Evolutionary conservation across 2,888 invertebrate species (phyloP).

Genomic region (Cerceris ruficornis): DNA sequence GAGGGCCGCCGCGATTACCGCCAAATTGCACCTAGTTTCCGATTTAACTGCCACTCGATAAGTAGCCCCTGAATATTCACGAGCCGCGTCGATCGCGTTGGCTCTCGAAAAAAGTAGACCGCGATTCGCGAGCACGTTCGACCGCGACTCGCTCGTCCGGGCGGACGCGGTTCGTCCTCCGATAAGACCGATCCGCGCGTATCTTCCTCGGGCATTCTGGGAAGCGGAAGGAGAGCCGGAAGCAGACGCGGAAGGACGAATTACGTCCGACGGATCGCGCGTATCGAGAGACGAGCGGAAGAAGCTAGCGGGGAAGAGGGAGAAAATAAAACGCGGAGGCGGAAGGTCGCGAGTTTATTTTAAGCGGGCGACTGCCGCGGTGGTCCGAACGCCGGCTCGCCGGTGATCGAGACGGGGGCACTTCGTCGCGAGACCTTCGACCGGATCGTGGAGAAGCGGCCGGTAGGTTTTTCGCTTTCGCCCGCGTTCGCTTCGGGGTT

Average conservation of each 20-base stretch:
- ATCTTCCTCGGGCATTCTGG: no score
- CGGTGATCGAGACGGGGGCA: constrained; percentile 45
- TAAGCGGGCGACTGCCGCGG: not conserved
- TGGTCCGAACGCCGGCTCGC: not conserved
- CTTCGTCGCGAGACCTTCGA: no score
- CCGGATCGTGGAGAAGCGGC: no score
- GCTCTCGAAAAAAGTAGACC: no score
- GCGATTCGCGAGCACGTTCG: no score
- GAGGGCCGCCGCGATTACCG: constrained; percentile 34
- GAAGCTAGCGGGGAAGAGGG: not conserved
- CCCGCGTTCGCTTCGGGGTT: no score
- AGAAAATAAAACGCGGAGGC: not conserved
- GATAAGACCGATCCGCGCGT: not conserved
- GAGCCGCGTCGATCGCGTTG: no score
- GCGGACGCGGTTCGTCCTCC: not conserved
- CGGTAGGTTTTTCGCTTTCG: no score
- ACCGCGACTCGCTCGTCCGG: not conserved
- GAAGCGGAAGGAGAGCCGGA: no score
- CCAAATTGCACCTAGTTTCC: constrained; percentile 51
- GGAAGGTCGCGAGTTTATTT: not conserved
- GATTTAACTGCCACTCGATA: constrained; percentile 40
- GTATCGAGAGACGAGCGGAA: not conserved
- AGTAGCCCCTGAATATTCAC: constrained; percentile 53
- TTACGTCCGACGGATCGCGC: constrained; percentile 15
- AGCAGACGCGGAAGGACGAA: constrained; percentile 2